These are phyloP conservation scores for Spondyliosoma cantharus DNA, from an alignment of 2,797 vertebrate species.

Conservation along the genomic window DNA sequence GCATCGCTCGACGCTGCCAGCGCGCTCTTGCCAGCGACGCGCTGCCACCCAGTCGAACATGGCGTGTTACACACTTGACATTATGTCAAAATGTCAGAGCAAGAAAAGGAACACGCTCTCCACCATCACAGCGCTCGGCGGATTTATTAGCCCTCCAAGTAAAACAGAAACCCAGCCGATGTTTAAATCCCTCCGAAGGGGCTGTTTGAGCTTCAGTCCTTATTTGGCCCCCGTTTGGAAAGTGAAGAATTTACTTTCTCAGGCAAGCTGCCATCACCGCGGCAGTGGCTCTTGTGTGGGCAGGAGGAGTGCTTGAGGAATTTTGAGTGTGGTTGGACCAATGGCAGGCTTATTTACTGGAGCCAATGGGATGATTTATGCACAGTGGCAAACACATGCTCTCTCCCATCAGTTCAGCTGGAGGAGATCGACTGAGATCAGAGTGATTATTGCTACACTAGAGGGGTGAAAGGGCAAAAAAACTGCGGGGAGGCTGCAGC, in stretches of 20 bases:
- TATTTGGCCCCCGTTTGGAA: conserved; percentile 78
- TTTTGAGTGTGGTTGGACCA: conserved; percentile 71
- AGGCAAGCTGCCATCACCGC: conserved; percentile 73
- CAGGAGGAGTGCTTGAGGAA: conserved; percentile 74
- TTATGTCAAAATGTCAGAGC: conserved; percentile 67
- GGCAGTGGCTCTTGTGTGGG: conserved; percentile 74
- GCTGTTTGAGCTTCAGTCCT: conserved; percentile 73
- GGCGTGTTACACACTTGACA: conserved; percentile 52
- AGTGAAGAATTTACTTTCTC: conserved; percentile 76
- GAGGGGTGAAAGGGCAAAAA: not conserved
- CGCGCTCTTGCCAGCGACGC: conserved; percentile 34
- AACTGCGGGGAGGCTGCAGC: conserved; percentile 10
- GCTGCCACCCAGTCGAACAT: conserved; percentile 50
- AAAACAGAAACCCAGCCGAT: conserved; percentile 69
- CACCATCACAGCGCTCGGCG: conserved; percentile 31
- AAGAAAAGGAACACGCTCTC: conserved; percentile 34
- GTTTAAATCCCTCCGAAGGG: conserved; percentile 68
- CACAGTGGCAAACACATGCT: conserved; percentile 60
- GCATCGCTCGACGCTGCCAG: conserved; percentile 9
- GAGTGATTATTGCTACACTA: conserved; percentile 17
- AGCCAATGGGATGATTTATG: conserved; percentile 74
- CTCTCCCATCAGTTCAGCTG: conserved; percentile 52
- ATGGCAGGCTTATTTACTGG: conserved; percentile 61
- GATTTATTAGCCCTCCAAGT: conserved; percentile 71
- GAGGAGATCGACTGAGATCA: conserved; percentile 30